These are phyloP conservation scores for Tridacna gigas DNA, from an alignment of 2,888 invertebrate genomes.

Conservation along the genomic window DNA sequence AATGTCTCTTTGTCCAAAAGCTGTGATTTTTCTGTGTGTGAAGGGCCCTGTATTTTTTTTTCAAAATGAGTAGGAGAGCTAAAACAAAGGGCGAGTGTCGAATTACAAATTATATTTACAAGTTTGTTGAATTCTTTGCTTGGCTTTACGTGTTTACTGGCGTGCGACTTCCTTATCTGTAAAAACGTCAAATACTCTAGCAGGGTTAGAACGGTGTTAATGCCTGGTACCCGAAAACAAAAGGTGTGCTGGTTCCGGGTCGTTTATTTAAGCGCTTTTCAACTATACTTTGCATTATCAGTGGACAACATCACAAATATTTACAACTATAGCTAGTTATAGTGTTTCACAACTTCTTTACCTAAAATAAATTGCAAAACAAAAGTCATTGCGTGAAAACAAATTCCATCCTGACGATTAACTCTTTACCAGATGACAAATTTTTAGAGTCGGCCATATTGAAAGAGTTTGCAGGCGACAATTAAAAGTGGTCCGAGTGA, in stretches of 20 bases:
- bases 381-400: conserved; percentile 15
- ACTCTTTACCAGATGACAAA: too few relatives aligned
- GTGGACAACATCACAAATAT: neutral
- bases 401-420: neutral
- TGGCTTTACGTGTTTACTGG: neutral
- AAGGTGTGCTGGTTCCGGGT: neutral
- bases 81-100: conserved; percentile 1
- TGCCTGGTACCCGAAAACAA: conserved; percentile 11
- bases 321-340: conserved; percentile 15
- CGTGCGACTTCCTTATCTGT: conserved; percentile 6
- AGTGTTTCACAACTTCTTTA: conserved; percentile 15
- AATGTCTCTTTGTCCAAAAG: too few relatives aligned
- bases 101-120: neutral
- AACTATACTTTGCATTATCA: neutral
- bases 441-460: too few relatives aligned
- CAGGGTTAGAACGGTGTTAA: conserved; percentile 15
- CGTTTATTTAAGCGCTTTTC: conserved; percentile 15
- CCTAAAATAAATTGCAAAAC: conserved; percentile 1
- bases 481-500: too few relatives aligned
- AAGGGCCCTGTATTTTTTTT: too few relatives aligned
- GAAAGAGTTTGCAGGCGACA: too few relatives aligned
- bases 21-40: too few relatives aligned
- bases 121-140: neutral
- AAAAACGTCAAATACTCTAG: conserved; percentile 2
- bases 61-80: neutral